These are phyloP conservation scores for Aselliscus stoliczkanus DNA, from an alignment of 2,797 vertebrate genomes.

Conservation along the genomic window DNA sequence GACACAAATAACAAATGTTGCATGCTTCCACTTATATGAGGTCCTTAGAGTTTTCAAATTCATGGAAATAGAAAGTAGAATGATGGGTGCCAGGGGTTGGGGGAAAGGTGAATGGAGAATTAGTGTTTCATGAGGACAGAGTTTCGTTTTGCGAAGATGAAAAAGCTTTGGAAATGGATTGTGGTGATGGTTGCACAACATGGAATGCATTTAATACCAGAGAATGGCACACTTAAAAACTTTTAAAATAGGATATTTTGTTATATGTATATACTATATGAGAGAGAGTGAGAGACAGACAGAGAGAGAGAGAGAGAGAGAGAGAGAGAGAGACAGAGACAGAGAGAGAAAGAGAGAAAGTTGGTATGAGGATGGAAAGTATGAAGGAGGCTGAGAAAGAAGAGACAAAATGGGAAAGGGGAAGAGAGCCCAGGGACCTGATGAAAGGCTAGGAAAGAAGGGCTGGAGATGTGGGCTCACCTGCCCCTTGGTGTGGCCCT, in stretches of 20 bases:
- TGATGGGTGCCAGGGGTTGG: not conserved
- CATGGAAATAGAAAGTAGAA: too few species aligned
- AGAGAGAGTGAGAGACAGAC: too few species aligned
- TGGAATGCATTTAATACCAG: not conserved
- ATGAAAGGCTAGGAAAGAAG: fast-evolving
- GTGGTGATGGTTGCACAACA: not conserved
- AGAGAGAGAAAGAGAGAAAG: not conserved
- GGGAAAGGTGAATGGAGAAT: not conserved
- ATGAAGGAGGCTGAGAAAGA: not conserved
- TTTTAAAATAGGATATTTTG: not conserved
- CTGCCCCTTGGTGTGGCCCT: conserved; percentile 94
- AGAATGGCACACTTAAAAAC: not conserved
- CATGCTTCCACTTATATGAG: too few species aligned
- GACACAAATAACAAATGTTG: too few species aligned
- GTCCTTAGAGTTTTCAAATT: too few species aligned
- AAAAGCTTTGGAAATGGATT: not conserved
- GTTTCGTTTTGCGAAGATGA: not conserved
- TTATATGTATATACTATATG: not conserved
- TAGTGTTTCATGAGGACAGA: not conserved
- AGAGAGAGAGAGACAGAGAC: not conserved
- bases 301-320: too few species aligned
- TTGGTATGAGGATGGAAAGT: not conserved
- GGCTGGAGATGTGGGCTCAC: conserved; percentile 69
- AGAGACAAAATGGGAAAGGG: not conserved
- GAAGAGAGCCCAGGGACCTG: not conserved